Evolutionary conservation across 2,113 vertebrate species (phyloP), one percentile per base, ranked within the genome.

Genomic region (Triplophysa tibetana): DNA sequence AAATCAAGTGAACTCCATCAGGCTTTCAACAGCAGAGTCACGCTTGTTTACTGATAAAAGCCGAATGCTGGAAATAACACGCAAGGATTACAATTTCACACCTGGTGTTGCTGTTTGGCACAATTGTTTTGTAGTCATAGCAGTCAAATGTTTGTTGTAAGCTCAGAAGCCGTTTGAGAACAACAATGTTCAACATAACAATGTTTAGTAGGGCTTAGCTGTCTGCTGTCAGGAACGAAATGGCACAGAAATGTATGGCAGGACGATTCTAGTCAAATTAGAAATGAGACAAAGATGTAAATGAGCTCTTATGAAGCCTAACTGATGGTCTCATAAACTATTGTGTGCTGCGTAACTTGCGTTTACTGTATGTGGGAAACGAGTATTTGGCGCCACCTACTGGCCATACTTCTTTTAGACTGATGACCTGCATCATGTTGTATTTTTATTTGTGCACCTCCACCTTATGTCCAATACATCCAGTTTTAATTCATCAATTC

Each of bases 1-100:
- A 75, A 21, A 79, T 65, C 77, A 75, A 50, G 69, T 78, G 50
- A 38, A 67, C 58, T 52, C 38, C 48, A 10, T 19, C 38, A 24
- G 23, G 67, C 66, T 77, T 38, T 77, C 29, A 67, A 21, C 52
- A 1, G 14, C n/a, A 66, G 52, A n/a, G 23, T 38, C 43, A 73
- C 17, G 10, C 38, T 73, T 29, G 45, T 21, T 24, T 17, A 70
- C 0, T 48, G 29, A 54, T 68, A 29, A 60, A 41, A 2, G 13
- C 19, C 21, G 48, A 58, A 24, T 60, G 14, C n/a, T 60, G 70
- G 17, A 60, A 60, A 73, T 56, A 60, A 60, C 54, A 23, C 52
- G 29, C 17, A 70, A 13, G 69, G 50, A 70, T 73, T 72, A 60
- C 7, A 60, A 29, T 9, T 41, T 73, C 33, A 43, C 14, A 16